These are phyloP conservation scores for Agrotis exclamationis DNA, from an alignment of 2,888 invertebrate species.

Conservation along the genomic window DNA sequence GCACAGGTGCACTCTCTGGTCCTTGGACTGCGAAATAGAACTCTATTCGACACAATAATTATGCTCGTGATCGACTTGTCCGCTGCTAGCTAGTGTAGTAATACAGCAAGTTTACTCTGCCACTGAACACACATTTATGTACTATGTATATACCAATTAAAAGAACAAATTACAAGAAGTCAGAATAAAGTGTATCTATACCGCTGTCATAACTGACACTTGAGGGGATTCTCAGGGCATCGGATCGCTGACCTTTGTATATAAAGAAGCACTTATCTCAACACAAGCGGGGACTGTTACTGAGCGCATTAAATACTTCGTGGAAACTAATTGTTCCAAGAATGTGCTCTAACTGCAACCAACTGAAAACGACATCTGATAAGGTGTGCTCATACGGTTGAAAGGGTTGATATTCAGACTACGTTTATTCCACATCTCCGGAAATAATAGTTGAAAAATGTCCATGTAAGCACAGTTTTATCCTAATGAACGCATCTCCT, in stretches of 20 bases:
- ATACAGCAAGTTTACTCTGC: background rate
- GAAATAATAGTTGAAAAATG: background rate
- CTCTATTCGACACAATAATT: too few species aligned
- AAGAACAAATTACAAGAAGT: constrained; percentile 1
- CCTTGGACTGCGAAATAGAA: too few species aligned
- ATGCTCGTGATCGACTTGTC: too few species aligned
- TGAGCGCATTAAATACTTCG: constrained; percentile 1
- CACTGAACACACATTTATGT: background rate
- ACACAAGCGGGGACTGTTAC: background rate
- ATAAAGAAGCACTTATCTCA: background rate
- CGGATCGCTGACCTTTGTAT: background rate
- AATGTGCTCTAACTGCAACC: constrained; percentile 4
- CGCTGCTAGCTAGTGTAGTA: too few species aligned
- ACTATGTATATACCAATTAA: background rate
- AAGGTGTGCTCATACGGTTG: background rate
- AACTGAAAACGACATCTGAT: constrained; percentile 1
- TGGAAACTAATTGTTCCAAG: constrained; percentile 1
- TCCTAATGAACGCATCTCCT: background rate
- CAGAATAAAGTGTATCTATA: constrained; percentile 8
- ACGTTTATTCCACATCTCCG: background rate
- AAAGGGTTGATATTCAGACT: background rate
- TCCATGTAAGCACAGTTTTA: background rate
- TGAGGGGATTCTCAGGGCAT: background rate
- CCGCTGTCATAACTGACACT: background rate
- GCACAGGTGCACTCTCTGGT: too few species aligned